Evolutionary conservation across 2,797 vertebrate species (phyloP).

Genomic region (Phrynocephalus guinanensis): DNA sequence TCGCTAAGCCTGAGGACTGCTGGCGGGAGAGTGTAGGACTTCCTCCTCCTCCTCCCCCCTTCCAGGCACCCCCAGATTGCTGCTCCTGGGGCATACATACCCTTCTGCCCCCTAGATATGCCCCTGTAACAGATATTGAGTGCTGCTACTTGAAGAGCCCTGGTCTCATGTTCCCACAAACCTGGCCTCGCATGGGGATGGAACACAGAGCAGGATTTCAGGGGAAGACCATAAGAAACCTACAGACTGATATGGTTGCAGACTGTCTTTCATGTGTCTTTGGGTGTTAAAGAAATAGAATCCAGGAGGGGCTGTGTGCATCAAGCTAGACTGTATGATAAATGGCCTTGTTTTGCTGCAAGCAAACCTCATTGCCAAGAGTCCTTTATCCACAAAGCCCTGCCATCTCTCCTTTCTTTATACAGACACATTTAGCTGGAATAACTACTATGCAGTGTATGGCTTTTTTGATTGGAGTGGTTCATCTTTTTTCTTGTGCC

Average conservation of each 20-base stretch:
- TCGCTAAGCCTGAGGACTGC: too few species aligned
- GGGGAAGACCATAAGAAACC: too few species aligned
- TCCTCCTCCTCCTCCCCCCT: too few species aligned
- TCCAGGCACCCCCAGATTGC: too few species aligned
- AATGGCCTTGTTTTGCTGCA: background rate
- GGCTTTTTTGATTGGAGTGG: background rate
- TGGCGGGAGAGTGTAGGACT: too few species aligned
- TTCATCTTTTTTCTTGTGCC: background rate
- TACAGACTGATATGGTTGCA: too few species aligned
- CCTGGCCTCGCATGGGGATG: background rate
- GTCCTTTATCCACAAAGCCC: background rate
- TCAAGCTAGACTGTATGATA: background rate
- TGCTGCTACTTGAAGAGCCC: background rate
- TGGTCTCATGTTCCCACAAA: background rate
- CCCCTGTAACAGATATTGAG: background rate
- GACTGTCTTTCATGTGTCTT: background rate
- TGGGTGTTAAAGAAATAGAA: background rate
- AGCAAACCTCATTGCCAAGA: too few species aligned
- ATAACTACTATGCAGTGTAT: background rate
- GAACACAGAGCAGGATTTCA: too few species aligned
- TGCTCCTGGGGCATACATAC: too few species aligned
- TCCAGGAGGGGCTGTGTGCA: too few species aligned
- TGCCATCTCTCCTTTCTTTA: constrained; percentile 9
- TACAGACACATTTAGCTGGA: background rate
- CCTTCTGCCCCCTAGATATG: too few species aligned